phyloP scores from a whole-genome alignment of 2,888 invertebrate species.

The Zygothrica quintamaculata region DNA sequence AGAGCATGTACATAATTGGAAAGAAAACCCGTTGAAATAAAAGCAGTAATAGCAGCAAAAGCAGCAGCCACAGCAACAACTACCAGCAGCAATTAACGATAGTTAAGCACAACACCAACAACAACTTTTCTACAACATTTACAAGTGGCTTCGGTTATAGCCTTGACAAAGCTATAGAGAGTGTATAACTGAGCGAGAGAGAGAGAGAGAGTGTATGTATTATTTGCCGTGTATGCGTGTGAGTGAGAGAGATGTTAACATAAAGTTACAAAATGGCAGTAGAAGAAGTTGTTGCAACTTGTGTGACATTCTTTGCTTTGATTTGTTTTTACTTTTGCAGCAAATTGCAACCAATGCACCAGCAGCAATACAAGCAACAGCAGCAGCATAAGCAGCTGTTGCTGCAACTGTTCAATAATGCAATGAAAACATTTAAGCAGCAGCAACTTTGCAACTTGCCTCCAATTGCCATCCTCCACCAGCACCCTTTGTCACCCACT shows the following conservation, averaged over 20 bases:
- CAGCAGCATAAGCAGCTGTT: conserved; percentile 32
- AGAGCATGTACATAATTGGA: conserved; percentile 58
- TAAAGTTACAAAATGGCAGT: conserved; percentile 30
- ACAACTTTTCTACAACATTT: conserved; percentile 21
- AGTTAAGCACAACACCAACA: conserved; percentile 46
- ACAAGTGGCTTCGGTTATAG: conserved; percentile 45
- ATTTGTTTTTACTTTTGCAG: conserved; percentile 27
- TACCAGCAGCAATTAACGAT: conserved; percentile 62
- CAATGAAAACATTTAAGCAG: conserved; percentile 73
- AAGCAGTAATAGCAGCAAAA: conserved; percentile 38
- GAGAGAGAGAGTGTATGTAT: not conserved
- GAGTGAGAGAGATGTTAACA: not conserved
- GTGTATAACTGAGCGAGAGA: conserved; percentile 3
- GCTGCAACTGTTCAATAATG: conserved; percentile 69
- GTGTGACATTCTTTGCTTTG: conserved; percentile 62
- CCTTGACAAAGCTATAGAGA: conserved; percentile 59
- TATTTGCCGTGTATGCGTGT: not conserved
- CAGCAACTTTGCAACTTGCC: conserved; percentile 50
- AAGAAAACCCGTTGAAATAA: conserved; percentile 68
- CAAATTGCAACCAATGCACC: conserved; percentile 34
- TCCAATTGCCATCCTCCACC: conserved; percentile 11
- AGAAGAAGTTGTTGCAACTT: conserved; percentile 44
- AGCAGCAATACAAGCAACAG: conserved; percentile 14
- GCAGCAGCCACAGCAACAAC: conserved; percentile 13
- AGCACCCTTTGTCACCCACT: too few relatives aligned